phyloP scores from a whole-genome alignment of 2,888 invertebrate genomes.

The Prosapia bicincta region DNA sequence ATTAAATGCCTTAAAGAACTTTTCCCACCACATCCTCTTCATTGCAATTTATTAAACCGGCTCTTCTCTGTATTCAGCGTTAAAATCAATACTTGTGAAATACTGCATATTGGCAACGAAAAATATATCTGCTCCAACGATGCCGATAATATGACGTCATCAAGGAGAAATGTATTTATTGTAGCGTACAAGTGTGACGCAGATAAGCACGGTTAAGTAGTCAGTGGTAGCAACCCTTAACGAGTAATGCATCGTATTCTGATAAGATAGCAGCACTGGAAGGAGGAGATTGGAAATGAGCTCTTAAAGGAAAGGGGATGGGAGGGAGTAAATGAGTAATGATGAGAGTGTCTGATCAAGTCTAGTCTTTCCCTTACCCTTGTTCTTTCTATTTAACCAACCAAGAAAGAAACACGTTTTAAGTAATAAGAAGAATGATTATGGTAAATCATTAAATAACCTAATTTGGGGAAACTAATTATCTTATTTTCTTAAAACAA shows the following conservation, averaged over 20 bases:
- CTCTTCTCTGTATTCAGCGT: neutral
- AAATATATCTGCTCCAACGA: neutral
- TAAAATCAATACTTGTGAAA: neutral
- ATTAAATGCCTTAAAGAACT: too few relatives aligned
- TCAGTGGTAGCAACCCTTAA: neutral
- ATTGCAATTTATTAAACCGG: too few relatives aligned
- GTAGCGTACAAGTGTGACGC: neutral
- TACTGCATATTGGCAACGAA: neutral
- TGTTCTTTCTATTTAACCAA: neutral
- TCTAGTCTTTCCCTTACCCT: neutral
- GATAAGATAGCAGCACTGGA: neutral
- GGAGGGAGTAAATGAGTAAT: constrained; percentile 21
- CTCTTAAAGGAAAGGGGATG: neutral
- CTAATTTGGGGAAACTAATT: too few relatives aligned
- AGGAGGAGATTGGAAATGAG: constrained; percentile 18
- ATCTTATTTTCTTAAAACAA: too few relatives aligned
- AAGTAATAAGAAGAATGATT: too few relatives aligned
- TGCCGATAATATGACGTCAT: neutral
- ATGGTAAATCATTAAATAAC: too few relatives aligned
- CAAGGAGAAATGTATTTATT: neutral
- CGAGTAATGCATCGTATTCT: neutral
- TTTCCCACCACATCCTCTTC: too few relatives aligned
- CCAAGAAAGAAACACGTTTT: neutral
- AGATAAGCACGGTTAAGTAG: neutral
- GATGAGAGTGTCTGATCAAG: constrained; percentile 4